A percentile compares a stretch with the other conserved stretches of the same genome.
Conservation (phyloP, 2,113 vertebrate species). For the Pontoporia blainvillei region DNA sequence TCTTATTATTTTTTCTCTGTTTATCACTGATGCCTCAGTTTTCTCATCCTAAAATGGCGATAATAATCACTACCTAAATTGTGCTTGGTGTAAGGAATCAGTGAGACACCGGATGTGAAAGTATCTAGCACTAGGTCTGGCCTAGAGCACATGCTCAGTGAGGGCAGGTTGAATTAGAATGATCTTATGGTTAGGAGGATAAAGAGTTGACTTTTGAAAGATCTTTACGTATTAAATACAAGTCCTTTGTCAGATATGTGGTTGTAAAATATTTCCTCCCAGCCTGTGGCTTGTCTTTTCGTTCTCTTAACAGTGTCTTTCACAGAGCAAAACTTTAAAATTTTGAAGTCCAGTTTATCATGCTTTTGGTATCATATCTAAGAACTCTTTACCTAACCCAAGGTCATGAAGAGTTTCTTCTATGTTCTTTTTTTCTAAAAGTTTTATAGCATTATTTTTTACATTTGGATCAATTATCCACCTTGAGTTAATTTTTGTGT, state of each 20-base stretch:
- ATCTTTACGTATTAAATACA: neutral
- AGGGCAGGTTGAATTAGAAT: neutral
- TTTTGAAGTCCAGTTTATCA: neutral
- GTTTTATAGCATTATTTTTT: neutral
- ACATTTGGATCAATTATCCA: neutral
- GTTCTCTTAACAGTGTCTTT: neutral
- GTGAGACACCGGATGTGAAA: neutral
- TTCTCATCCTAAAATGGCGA: neutral
- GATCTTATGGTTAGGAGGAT: neutral
- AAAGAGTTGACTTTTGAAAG: neutral
- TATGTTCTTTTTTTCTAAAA: neutral
- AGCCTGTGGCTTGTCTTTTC: neutral
- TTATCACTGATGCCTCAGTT: neutral
- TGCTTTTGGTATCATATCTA: neutral
- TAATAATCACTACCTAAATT: neutral
- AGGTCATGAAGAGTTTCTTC: neutral
- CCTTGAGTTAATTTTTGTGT: constrained; percentile 3
- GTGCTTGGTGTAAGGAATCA: neutral
- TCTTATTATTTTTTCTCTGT: neutral
- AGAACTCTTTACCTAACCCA: neutral
- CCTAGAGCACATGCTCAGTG: neutral
- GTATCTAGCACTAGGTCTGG: neutral
- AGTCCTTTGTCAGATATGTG: neutral
- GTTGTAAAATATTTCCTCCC: neutral
- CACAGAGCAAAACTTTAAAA: neutral